Base-by-base conservation (phyloP, 1,140 invertebrate genomes). In the Dendrolimus kikuchii region DNA sequence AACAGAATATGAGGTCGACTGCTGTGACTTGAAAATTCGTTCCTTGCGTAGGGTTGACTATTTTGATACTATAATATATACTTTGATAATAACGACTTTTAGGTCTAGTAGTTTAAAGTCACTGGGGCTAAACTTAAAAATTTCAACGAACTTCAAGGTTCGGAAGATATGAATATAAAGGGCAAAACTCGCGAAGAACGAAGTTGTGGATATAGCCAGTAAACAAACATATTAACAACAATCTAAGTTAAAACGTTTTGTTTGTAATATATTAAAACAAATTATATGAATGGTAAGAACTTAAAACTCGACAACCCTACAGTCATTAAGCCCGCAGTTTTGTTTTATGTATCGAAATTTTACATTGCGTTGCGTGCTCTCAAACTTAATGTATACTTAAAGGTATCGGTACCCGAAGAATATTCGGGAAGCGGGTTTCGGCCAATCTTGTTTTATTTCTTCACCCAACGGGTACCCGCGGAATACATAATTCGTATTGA, bases 331-430 rank as follows among this genome's bases (percentile, higher is more conserved):
- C 53, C 58, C 53, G 55, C 50, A 58, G 64, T 59, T 41, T 57
- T 57, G 55, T 66, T 64, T 68, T 72, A 72, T 77, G 64, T 70
- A 71, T 61, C 60, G 57, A 53, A 56, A 55, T 49, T 62, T 59
- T 71, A 65, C 66, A 68, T 77, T 71, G 73, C 71, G 49, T 76
- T 79, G 74, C 76, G 68, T 79, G 75, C 60, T 61, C 68, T 63
- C 66, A 37, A 53, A 50, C 46, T 48, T 67, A 46, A 41, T 51
- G 23, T 23, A 23, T 23, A 23, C 23, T 23, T 23, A 3, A 75
- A 79, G 72, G 62, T 75, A 76, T 72, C 77, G 60, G 58, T 64
- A 66, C 62, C 53, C 55, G 68, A 67, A 67, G 71, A 23, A 23
- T 23, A 23, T 23, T n/a, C 23, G 23, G 64, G 74, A 77, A 56